phyloP scores from a whole-genome alignment of 2,113 vertebrate genomes.

The human (Homo sapiens) region DNA sequence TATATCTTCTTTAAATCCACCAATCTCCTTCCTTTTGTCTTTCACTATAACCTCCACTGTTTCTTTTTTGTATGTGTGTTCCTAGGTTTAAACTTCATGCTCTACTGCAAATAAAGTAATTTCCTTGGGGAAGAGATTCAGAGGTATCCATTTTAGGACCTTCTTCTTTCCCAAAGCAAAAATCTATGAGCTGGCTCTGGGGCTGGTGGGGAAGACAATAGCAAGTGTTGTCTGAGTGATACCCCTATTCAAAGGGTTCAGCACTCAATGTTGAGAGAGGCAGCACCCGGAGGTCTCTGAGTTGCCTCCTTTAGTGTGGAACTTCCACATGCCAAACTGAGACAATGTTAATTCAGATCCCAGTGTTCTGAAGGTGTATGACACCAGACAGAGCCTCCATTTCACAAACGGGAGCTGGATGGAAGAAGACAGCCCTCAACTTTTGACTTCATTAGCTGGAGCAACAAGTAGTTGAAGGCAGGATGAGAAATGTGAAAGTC shows the following conservation, averaged over 20 bases:
- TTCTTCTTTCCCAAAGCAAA: not conserved
- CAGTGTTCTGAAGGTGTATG: not conserved
- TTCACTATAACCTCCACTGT: not conserved
- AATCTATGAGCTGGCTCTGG: not conserved
- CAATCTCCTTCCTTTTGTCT: not conserved
- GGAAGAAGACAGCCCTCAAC: not conserved
- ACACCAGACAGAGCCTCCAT: not conserved
- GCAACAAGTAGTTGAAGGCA: no score
- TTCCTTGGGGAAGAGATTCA: not conserved
- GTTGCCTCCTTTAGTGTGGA: not conserved
- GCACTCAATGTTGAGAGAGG: not conserved
- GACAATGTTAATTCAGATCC: accelerated
- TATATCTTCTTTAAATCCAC: not conserved
- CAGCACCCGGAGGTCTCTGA: not conserved
- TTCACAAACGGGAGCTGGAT: not conserved
- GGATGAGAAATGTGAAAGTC: not conserved
- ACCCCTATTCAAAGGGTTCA: not conserved
- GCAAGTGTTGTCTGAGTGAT: not conserved
- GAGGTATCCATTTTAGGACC: not conserved
- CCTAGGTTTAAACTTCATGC: not conserved
- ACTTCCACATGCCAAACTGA: not conserved
- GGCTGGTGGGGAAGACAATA: not conserved
- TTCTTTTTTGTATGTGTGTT: not conserved
- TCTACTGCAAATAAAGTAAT: not conserved
- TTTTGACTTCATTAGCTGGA: not conserved